Evolutionary conservation across 2,797 vertebrate genomes (phyloP).

Genomic region (Phalanger gymnotis): DNA sequence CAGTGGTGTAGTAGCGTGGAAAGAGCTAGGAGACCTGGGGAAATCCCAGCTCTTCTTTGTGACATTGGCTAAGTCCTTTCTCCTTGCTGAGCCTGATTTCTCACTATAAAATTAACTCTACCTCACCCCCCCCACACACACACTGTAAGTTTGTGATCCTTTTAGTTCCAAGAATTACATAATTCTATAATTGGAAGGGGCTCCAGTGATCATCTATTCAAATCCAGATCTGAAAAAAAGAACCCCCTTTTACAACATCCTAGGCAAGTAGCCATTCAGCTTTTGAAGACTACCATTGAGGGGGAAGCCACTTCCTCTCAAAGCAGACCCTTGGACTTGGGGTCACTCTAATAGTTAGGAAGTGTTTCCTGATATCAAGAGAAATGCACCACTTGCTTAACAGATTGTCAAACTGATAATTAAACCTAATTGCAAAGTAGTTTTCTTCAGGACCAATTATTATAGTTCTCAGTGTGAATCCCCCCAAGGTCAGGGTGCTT

Average conservation of each 20-base stretch:
- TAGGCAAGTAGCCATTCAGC: not conserved
- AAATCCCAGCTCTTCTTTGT: not conserved
- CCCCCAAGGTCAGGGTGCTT: not conserved
- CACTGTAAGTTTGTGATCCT: not conserved
- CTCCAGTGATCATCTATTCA: not conserved
- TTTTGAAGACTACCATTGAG: not conserved
- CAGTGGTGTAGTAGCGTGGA: slow-evolving; percentile 65
- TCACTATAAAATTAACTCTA: not conserved
- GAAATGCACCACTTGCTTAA: not conserved
- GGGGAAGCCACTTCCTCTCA: not conserved
- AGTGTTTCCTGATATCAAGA: not conserved
- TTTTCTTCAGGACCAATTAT: not conserved
- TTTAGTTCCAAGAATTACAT: not conserved
- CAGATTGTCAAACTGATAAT: not conserved
- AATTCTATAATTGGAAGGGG: not conserved
- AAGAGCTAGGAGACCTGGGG: not conserved
- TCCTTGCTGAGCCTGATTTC: not conserved
- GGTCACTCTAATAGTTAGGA: not conserved
- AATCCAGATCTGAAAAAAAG: not conserved
- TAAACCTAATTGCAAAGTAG: not conserved
- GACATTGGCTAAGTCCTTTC: slow-evolving; percentile 17
- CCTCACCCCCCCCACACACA: not conserved
- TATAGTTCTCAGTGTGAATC: not conserved
- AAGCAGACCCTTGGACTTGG: not conserved
- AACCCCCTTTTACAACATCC: not conserved